Evolutionary conservation across 2,888 invertebrate genomes (phyloP), one percentile per base, ranked within the genome.

Genomic region (Mythimna impura): DNA sequence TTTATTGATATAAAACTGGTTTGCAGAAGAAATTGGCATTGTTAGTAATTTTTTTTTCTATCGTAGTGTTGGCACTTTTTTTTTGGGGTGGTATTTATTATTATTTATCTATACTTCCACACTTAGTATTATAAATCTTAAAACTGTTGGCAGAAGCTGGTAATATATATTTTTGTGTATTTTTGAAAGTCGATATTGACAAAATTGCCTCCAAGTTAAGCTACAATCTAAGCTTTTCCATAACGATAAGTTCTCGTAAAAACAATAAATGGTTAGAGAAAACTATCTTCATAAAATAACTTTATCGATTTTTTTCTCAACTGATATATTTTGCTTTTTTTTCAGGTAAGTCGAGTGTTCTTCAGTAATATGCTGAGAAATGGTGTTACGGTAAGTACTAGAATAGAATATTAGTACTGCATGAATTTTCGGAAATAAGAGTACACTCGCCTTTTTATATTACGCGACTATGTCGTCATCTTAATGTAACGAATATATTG

Each of bases 291-390:
- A 30, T 30, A 30, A 30, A 30, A 30, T 30, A 3, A 30, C 30
- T 30, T 30, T 3, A 30, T 30, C 30, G 30, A 30, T 30, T 30
- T 30, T 12, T 22, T 61, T 20, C 9, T 50, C 0, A 58, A 25
- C 3, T 50, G 0, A 2, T 58, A 7, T 1, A 36, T 54, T 69
- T 79, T 43, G 1, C 47, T 73, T 71, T 62, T 47, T 6, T 73
- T 73, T 40, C 82, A 82, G 82, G 82, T 82, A 82, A 82, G 82
- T 71, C 50, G 7, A 2, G 40, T 20, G 22, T 7, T n/a, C 2
- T 6, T 57, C 22, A n/a, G 10, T 20, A 4, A 8, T 55, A 4
- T n/a, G 54, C 14, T 9, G 5, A 22, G 0, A 20, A 55, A 30
- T 30, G 2, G 0, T 8, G 14, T 5, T 1, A 52, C 0, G 73